Conservation (phyloP, 2,113 vertebrate genomes). For the Dicaeum eximium region DNA sequence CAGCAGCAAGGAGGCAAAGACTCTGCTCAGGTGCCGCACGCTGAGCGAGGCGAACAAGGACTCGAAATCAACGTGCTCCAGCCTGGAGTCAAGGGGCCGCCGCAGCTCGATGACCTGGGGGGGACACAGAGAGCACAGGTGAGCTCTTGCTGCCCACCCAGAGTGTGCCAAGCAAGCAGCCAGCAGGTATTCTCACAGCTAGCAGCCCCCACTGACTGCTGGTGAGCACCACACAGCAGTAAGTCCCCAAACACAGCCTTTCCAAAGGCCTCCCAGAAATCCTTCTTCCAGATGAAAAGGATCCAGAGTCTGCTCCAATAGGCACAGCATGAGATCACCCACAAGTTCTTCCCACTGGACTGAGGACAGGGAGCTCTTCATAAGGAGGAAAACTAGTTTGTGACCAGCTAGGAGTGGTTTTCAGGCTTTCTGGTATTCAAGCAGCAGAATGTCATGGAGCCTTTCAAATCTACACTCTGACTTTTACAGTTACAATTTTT, state of each 20-base stretch:
- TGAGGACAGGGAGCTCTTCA: not conserved
- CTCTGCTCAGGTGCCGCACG: conserved; percentile 77
- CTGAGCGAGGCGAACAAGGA: conserved; percentile 89
- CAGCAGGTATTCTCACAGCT: not conserved
- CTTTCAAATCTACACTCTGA: not conserved
- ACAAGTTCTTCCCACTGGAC: not conserved
- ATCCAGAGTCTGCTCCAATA: not conserved
- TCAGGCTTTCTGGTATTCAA: not conserved
- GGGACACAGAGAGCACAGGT: not conserved
- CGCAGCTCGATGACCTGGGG: conserved; percentile 89
- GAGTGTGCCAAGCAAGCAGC: not conserved
- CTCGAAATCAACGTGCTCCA: conserved; percentile 95
- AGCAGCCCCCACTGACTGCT: not conserved
- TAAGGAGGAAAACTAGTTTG: not conserved
- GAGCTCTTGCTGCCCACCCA: not conserved
- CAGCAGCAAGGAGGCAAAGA: conserved; percentile 88
- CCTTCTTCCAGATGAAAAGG: not conserved
- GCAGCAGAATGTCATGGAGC: not conserved
- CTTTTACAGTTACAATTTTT: not conserved
- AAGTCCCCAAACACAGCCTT: not conserved
- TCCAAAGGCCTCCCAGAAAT: not conserved
- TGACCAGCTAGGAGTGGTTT: not conserved
- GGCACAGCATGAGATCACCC: not conserved
- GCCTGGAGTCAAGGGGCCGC: conserved; percentile 88
- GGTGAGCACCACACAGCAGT: not conserved